Evolutionary conservation across 2,888 invertebrate genomes (phyloP).

Genomic region (Apamea epomidion): DNA sequence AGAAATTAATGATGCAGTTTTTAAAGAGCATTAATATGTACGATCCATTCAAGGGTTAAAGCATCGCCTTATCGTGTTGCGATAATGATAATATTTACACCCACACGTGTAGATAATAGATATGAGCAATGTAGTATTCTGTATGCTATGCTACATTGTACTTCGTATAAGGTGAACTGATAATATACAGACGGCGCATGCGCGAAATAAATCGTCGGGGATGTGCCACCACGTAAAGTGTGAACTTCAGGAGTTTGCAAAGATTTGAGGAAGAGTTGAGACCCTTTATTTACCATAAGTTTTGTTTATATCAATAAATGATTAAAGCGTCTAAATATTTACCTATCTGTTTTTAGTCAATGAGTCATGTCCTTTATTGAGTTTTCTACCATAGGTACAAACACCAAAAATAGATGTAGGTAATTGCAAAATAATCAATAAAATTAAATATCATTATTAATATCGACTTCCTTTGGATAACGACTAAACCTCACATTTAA

Average conservation of each 20-base stretch:
- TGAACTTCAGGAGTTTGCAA: constrained; percentile 18
- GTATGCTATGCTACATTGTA: constrained; percentile 14
- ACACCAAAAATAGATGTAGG: background rate
- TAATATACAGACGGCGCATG: constrained; percentile 48
- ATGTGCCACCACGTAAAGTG: constrained; percentile 26
- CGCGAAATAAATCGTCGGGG: constrained; percentile 31
- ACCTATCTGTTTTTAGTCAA: background rate
- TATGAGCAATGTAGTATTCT: constrained; percentile 22
- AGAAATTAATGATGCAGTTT: constrained; percentile 18
- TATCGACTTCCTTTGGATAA: constrained; percentile 25
- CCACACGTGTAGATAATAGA: constrained; percentile 67
- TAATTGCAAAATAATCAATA: constrained; percentile 14
- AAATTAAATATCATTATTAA: constrained; percentile 3
- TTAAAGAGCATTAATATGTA: constrained; percentile 56
- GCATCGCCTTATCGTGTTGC: constrained; percentile 61
- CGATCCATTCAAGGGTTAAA: constrained; percentile 62
- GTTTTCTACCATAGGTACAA: background rate
- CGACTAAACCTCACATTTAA: constrained; percentile 7
- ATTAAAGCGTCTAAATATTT: background rate
- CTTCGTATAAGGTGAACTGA: constrained; percentile 39
- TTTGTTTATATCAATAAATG: background rate
- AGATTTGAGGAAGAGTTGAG: background rate
- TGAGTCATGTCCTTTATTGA: background rate
- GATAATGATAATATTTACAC: constrained; percentile 66
- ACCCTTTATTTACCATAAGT: no score